Percentiles rank a stretch among this genome's conserved stretches.
phyloP scores from a whole-genome alignment of 2,113 vertebrate species.

The Lethenteron reissneri region DNA sequence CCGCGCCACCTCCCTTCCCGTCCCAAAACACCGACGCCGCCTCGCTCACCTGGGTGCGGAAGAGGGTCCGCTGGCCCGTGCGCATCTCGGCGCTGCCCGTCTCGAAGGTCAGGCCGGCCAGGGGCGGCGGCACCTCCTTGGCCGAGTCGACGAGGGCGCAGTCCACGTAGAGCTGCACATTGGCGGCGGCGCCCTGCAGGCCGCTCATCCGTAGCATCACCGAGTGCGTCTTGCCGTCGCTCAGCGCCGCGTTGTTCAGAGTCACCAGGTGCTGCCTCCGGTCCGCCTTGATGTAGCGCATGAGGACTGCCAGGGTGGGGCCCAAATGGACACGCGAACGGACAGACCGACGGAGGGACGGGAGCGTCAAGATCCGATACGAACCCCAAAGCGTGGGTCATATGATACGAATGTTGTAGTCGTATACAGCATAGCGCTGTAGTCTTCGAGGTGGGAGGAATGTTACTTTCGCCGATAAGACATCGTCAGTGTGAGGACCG shows the following conservation, averaged over 20 bases:
- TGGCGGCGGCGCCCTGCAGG: slow-evolving; percentile 28
- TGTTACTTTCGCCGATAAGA: no score
- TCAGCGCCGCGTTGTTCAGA: slow-evolving; percentile 51
- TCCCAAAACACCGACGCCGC: no score
- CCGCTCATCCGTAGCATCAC: slow-evolving; percentile 52
- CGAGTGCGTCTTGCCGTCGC: slow-evolving; percentile 49
- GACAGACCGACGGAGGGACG: no score
- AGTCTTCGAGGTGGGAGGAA: no score
- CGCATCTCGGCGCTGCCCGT: slow-evolving; percentile 44
- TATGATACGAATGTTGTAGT: no score
- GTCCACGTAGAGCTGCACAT: slow-evolving; percentile 59
- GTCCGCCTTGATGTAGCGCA: slow-evolving; percentile 57
- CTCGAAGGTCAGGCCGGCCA: slow-evolving; percentile 35
- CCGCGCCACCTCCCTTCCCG: no score
- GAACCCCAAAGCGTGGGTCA: no score
- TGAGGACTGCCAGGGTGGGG: slow-evolving; percentile 29
- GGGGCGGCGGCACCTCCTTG: slow-evolving; percentile 37
- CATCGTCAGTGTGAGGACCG: no score
- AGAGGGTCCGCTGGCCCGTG: slow-evolving; percentile 51
- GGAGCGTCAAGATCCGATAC: no score
- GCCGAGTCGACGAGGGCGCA: slow-evolving; percentile 58
- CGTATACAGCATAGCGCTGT: no score
- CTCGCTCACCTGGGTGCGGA: slow-evolving; percentile 45
- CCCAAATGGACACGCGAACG: no score
- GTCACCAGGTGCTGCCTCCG: slow-evolving; percentile 64